These are phyloP conservation scores for Pseudomyrmex cubaensis DNA, from an alignment of 1,140 invertebrate species.

Conservation along the genomic window DNA sequence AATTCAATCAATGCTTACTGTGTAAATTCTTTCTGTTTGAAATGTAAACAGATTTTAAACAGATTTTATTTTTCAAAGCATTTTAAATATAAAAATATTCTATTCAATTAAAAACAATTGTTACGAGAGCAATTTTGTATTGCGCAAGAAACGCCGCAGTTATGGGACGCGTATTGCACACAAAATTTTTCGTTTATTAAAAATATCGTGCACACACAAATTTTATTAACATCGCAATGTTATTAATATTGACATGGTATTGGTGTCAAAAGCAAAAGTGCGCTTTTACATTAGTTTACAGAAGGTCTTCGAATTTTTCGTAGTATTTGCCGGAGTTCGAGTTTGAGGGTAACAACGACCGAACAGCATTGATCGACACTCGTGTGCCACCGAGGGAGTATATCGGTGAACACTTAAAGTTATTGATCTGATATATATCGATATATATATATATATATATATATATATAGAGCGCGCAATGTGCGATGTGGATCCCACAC, in stretches of 20 bases:
- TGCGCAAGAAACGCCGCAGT: too few species aligned
- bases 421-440: constrained; percentile 41
- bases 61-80: too few species aligned
- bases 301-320: not conserved
- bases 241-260: not conserved
- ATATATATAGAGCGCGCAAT: not conserved
- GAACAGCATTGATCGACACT: constrained; percentile 42
- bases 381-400: not conserved
- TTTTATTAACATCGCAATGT: too few species aligned
- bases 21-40: too few species aligned
- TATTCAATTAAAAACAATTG: too few species aligned
- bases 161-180: too few species aligned
- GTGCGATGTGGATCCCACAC: constrained; percentile 4
- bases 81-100: too few species aligned
- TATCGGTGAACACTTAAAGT: constrained; percentile 40
- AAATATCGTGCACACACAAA: not conserved
- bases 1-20: not conserved
- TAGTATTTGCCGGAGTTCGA: not conserved
- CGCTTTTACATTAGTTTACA: constrained; percentile 5
- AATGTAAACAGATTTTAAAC: too few species aligned
- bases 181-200: not conserved
- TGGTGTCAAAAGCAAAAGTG: constrained; percentile 11
- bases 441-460: too few species aligned
- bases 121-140: too few species aligned
- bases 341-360: not conserved